These are phyloP conservation scores for Dasysyrphus tricinctus DNA, from an alignment of 2,888 invertebrate species.

Conservation along the genomic window DNA sequence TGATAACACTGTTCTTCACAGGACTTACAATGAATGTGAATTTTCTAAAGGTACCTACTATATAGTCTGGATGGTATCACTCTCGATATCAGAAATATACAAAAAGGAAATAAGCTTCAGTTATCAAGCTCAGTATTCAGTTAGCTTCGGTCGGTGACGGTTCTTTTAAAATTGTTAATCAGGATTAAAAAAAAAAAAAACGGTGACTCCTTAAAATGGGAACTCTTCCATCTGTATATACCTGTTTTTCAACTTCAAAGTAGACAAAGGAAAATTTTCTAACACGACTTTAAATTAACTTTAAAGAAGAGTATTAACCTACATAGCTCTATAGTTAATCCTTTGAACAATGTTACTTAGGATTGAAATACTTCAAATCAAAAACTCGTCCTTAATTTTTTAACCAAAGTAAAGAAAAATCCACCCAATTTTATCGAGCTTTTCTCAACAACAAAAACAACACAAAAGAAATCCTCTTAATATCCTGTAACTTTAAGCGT, in stretches of 20 bases:
- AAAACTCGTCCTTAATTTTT: conserved; percentile 21
- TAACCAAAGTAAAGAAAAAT: conserved; percentile 12
- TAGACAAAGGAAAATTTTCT: conserved; percentile 18
- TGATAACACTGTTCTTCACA: conserved; percentile 58
- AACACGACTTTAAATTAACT: not conserved
- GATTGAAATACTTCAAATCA: not conserved
- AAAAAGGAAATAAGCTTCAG: conserved; percentile 74
- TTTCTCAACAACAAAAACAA: conserved; percentile 25
- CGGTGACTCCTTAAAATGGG: conserved; percentile 50
- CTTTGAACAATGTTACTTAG: conserved; percentile 14
- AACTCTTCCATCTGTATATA: conserved; percentile 48
- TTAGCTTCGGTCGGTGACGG: conserved; percentile 73
- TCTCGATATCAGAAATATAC: conserved; percentile 69
- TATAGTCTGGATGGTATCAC: conserved; percentile 16
- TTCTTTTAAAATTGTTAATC: conserved; percentile 41
- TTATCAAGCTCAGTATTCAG: conserved; percentile 75
- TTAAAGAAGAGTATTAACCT: not conserved
- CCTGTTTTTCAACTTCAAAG: conserved; percentile 36
- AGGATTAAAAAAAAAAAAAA: conserved; percentile 2
- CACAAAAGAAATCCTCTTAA: conserved; percentile 27
- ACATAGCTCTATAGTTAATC: conserved; percentile 8
- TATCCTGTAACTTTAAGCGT: conserved; percentile 38
- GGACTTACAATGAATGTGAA: conserved; percentile 50
- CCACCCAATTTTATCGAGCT: conserved; percentile 45
- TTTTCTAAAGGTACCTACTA: conserved; percentile 45